These are phyloP conservation scores for Poecilia wingei DNA, from an alignment of 2,797 vertebrate genomes.

Conservation along the genomic window DNA sequence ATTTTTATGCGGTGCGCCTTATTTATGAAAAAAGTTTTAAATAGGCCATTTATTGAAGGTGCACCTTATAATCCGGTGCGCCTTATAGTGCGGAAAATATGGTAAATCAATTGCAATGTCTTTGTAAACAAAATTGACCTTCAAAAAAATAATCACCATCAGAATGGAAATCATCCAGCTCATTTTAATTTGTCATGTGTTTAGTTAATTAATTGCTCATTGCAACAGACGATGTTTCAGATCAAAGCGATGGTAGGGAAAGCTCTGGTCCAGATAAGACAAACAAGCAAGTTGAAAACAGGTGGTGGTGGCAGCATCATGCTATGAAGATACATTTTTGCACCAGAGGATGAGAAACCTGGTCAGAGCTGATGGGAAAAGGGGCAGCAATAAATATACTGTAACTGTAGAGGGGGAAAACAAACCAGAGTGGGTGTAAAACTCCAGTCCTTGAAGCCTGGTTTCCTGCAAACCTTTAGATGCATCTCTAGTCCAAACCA, in stretches of 20 bases:
- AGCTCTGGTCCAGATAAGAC: background rate
- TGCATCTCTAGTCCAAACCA: background rate
- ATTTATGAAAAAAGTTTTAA: too few relatives aligned
- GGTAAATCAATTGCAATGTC: too few relatives aligned
- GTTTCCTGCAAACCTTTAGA: background rate
- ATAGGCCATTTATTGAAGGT: too few relatives aligned
- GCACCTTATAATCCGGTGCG: too few relatives aligned
- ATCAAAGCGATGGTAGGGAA: background rate
- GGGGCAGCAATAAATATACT: background rate
- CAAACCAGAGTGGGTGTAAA: background rate
- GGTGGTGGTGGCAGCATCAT: background rate
- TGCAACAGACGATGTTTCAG: background rate
- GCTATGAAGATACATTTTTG: background rate
- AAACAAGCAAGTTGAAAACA: background rate
- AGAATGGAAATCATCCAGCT: too few relatives aligned
- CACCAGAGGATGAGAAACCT: background rate
- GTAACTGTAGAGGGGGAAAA: background rate
- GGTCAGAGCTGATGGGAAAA: background rate
- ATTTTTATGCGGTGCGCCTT: too few relatives aligned
- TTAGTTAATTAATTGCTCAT: too few relatives aligned
- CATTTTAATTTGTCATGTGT: too few relatives aligned
- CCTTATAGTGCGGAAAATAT: too few relatives aligned
- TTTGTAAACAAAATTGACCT: too few relatives aligned
- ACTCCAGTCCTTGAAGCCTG: background rate
- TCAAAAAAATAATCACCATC: too few relatives aligned